Evolutionary conservation across 2,797 vertebrate species (phyloP).

Genomic region (Myotis vivesi): DNA sequence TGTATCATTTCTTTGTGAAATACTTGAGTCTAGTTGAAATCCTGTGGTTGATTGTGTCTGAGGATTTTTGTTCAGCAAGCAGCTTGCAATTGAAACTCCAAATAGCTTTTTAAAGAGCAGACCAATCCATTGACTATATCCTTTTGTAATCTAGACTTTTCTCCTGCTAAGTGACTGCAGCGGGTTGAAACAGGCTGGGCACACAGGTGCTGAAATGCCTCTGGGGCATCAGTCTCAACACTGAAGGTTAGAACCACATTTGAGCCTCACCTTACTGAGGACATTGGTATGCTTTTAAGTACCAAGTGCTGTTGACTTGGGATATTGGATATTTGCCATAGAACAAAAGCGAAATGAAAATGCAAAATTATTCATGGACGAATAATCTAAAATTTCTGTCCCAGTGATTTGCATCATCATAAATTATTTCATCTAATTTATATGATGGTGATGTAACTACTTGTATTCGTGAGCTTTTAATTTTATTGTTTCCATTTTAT

Average conservation of each 20-base stretch:
- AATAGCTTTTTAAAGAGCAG: constrained; percentile 24
- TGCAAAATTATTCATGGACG: constrained; percentile 21
- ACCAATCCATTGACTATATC: neutral
- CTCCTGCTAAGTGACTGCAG: neutral
- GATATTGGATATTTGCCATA: neutral
- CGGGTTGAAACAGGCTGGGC: neutral
- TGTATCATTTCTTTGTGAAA: constrained; percentile 56
- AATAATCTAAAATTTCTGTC: constrained; percentile 20
- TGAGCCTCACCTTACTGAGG: neutral
- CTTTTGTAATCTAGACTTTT: neutral
- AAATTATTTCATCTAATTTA: neutral
- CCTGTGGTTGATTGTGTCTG: constrained; percentile 50
- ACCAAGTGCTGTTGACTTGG: neutral
- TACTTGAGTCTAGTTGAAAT: constrained; percentile 50
- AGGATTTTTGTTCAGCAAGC: constrained; percentile 49
- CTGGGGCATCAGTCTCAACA: neutral
- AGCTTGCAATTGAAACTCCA: constrained; percentile 48
- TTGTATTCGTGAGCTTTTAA: neutral
- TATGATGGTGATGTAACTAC: neutral
- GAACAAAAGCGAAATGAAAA: neutral
- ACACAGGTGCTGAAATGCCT: constrained; percentile 32
- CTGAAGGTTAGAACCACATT: constrained; percentile 27
- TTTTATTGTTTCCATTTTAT: neutral
- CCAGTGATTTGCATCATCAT: neutral
- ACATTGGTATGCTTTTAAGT: neutral